phyloP scores from a whole-genome alignment of 2,888 invertebrate species.

The Machimus rusticus region DNA sequence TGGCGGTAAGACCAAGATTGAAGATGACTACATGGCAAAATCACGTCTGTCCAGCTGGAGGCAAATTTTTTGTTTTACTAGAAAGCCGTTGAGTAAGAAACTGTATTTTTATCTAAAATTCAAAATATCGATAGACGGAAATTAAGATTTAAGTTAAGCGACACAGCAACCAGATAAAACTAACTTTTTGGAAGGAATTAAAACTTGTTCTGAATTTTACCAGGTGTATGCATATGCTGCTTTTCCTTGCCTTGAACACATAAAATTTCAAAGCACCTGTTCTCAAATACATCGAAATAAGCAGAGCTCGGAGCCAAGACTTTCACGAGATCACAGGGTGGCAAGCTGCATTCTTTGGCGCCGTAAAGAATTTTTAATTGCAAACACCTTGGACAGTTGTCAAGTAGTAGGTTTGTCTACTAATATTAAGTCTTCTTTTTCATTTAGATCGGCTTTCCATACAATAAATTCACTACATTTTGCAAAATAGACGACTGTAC shows the following conservation, averaged over 20 bases:
- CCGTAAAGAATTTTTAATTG: background rate
- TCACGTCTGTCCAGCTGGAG: background rate
- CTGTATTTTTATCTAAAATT: background rate
- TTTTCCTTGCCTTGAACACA: background rate
- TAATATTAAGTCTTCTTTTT: background rate
- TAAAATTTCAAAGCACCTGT: background rate
- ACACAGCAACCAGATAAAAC: background rate
- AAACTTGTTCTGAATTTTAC: background rate
- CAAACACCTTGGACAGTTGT: background rate
- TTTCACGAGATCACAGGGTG: background rate
- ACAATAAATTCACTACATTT: background rate
- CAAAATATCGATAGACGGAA: background rate
- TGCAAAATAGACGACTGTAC: background rate
- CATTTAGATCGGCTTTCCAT: background rate
- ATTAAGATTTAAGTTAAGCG: background rate
- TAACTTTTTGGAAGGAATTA: background rate
- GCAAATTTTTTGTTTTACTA: background rate
- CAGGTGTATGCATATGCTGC: background rate
- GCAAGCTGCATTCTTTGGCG: background rate
- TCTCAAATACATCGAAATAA: background rate
- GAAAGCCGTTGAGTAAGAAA: background rate
- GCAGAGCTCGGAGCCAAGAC: background rate
- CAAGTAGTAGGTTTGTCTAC: background rate
- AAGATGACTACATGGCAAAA: background rate
- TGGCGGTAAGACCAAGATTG: background rate